phyloP scores from a whole-genome alignment of 1,140 invertebrate species.

The Neodiprion virginianus region DNA sequence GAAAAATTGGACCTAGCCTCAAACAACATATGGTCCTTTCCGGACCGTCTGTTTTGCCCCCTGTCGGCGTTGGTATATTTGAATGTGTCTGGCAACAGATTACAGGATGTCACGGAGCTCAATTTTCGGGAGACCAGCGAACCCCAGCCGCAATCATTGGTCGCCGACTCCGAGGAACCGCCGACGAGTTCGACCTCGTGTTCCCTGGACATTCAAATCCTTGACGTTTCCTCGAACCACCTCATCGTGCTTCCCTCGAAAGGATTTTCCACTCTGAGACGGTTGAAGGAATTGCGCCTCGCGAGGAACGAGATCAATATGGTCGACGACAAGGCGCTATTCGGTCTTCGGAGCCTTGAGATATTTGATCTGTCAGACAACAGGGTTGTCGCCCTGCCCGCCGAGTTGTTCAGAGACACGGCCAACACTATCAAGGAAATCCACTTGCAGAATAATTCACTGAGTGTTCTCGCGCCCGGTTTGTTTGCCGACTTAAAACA shows the following conservation, averaged over 20 bases:
- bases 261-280: constrained; percentile 73
- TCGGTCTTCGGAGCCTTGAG: constrained; percentile 74
- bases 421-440: constrained; percentile 77
- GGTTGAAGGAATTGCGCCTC: constrained; percentile 75
- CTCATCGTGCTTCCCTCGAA: constrained; percentile 78
- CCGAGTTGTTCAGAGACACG: constrained; percentile 77
- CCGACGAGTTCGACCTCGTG: constrained; percentile 63
- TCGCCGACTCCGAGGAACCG: constrained; percentile 65
- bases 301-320: constrained; percentile 82
- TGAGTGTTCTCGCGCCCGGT: constrained; percentile 76
- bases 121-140: constrained; percentile 69
- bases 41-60: constrained; percentile 79
- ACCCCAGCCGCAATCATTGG: constrained; percentile 65
- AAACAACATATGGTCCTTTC: constrained; percentile 84
- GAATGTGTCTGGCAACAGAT: constrained; percentile 78
- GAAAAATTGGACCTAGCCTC: constrained; percentile 80
- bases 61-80: constrained; percentile 72
- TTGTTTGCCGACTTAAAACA: constrained; percentile 80
- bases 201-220: constrained; percentile 74
- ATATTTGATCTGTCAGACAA: constrained; percentile 82
- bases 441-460: constrained; percentile 82
- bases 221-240: constrained; percentile 80
- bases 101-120: constrained; percentile 79
- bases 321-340: constrained; percentile 76
- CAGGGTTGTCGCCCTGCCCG: constrained; percentile 79